Conservation (phyloP, 2,113 vertebrate species). For the Pluvialis apricaria region DNA sequence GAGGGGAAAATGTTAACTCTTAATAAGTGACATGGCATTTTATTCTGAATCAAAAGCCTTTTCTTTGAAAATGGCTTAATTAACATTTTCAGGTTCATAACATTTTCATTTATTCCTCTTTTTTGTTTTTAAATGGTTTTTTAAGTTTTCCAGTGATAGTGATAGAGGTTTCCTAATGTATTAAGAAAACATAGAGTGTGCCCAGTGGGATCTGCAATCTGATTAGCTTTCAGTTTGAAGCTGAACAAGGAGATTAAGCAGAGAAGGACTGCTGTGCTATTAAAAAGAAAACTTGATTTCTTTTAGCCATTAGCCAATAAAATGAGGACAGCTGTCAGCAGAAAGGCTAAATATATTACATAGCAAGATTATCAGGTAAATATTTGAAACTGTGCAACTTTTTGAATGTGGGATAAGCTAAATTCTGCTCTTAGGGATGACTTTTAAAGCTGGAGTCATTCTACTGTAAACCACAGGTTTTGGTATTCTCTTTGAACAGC, state of each 20-base stretch:
- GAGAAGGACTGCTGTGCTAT: slow-evolving; percentile 65
- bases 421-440: not conserved
- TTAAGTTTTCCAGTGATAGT: slow-evolving; percentile 73
- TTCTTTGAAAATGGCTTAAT: slow-evolving; percentile 72
- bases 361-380: slow-evolving; percentile 8
- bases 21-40: slow-evolving; percentile 67
- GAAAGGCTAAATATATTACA: slow-evolving; percentile 13
- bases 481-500: not conserved
- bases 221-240: slow-evolving; percentile 69
- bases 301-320: slow-evolving; percentile 46
- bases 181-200: slow-evolving; percentile 65
- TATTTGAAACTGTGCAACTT: slow-evolving; percentile 11
- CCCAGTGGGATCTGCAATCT: slow-evolving; percentile 71
- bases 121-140: slow-evolving; percentile 74
- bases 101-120: slow-evolving; percentile 79
- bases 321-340: slow-evolving; percentile 51
- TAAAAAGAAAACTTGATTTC: slow-evolving; percentile 66
- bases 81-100: slow-evolving; percentile 78
- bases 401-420: not conserved
- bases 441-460: not conserved
- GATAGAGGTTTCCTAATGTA: slow-evolving; percentile 71
- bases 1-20: slow-evolving; percentile 63
- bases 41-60: slow-evolving; percentile 68
- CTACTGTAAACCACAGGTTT: not conserved
- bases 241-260: slow-evolving; percentile 49